phyloP scores from a whole-genome alignment of 2,113 vertebrate species.

The Progne subis region DNA sequence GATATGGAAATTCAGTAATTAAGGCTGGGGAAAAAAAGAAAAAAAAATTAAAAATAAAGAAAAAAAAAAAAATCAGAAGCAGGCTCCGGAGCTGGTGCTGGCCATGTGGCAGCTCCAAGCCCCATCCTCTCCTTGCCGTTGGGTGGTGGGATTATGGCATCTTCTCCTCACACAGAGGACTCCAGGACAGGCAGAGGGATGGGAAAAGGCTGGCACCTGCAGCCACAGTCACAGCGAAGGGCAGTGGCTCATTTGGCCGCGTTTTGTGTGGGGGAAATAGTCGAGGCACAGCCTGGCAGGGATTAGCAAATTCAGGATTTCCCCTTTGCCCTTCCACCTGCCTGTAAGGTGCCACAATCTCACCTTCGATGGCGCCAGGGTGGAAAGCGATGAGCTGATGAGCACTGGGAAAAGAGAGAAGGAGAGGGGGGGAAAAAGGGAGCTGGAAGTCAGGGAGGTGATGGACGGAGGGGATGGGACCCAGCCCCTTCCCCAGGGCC shows the following conservation, averaged over 20 bases:
- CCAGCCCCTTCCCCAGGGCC: not conserved
- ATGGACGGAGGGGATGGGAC: accelerated
- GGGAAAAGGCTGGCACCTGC: not conserved
- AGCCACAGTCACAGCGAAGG: not conserved
- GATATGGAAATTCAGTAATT: constrained; percentile 46
- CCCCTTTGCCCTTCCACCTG: not conserved
- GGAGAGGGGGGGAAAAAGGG: not conserved
- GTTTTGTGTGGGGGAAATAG: not conserved
- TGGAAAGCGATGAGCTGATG: accelerated
- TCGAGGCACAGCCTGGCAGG: not conserved
- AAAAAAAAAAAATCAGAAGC: not conserved
- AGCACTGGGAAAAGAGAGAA: not conserved
- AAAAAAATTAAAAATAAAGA: not conserved
- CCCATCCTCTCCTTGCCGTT: not conserved
- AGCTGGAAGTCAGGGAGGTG: not conserved
- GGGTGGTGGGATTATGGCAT: not conserved
- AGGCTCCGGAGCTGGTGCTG: not conserved
- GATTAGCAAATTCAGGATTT: not conserved
- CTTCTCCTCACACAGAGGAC: not conserved
- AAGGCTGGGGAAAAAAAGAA: not conserved
- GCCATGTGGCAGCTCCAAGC: not conserved
- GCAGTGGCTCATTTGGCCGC: not conserved
- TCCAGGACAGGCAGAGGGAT: not conserved
- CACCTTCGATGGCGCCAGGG: accelerated
- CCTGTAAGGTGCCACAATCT: not conserved